These are phyloP conservation scores for Coilia nasus DNA, from an alignment of 2,797 vertebrate genomes.

Conservation along the genomic window DNA sequence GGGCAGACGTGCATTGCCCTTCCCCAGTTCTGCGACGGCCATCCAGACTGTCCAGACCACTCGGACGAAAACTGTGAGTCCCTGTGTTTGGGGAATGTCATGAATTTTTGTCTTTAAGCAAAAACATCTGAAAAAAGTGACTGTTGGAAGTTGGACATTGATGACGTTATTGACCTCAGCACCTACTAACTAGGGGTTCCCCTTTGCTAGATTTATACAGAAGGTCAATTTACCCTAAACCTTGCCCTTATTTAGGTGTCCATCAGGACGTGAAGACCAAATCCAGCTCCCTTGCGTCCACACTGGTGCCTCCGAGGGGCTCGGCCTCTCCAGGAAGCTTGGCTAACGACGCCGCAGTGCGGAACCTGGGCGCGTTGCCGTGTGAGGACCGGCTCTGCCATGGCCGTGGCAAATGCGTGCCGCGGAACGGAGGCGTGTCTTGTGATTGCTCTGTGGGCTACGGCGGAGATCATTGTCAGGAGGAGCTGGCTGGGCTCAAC, in stretches of 20 bases:
- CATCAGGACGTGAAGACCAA: background rate
- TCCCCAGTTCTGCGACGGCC: conserved; percentile 78
- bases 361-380: conserved; percentile 55
- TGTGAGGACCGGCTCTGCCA: conserved; percentile 72
- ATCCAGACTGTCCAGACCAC: conserved; percentile 74
- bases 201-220: background rate
- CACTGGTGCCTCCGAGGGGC: background rate
- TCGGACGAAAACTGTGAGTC: conserved; percentile 87
- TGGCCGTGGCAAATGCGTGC: conserved; percentile 74
- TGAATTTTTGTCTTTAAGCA: too few species aligned
- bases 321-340: background rate
- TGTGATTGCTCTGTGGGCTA: conserved; percentile 78
- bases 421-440: conserved; percentile 47
- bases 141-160: too few species aligned
- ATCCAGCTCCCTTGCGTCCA: background rate
- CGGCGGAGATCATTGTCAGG: conserved; percentile 78
- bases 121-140: too few species aligned
- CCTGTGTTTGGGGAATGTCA: too few species aligned
- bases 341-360: background rate
- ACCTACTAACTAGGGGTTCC: background rate
- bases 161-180: too few species aligned
- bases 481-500: conserved; percentile 49
- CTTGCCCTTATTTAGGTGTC: conserved; percentile 55
- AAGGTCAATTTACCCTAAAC: background rate
- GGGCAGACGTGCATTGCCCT: conserved; percentile 73